Conservation (phyloP, 92 coral and sea anemone species). For the Actinostola sp. region DNA sequence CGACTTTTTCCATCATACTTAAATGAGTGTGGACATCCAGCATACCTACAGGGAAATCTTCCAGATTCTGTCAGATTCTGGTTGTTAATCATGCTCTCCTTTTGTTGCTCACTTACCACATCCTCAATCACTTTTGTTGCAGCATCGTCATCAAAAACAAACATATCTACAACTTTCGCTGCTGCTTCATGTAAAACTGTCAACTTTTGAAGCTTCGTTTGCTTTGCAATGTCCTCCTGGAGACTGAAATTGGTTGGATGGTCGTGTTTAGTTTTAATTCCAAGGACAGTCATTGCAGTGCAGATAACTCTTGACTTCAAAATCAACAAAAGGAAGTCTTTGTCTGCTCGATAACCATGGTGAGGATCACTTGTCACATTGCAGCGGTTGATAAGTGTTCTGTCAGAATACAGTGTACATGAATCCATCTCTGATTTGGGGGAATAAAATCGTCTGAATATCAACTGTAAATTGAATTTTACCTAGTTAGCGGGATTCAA, state of each 20-base stretch:
- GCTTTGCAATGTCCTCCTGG: no score
- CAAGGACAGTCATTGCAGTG: constrained; percentile 60
- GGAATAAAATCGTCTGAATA: constrained; percentile 47
- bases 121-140: not conserved
- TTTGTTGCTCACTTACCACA: not conserved
- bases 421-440: constrained; percentile 54
- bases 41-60: not conserved
- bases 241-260: no score
- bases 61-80: not conserved
- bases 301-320: constrained; percentile 45
- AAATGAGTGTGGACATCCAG: no score
- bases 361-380: constrained; percentile 64
- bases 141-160: not conserved
- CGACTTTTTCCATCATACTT: no score
- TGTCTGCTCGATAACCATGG: constrained; percentile 49
- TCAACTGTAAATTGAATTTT: constrained; percentile 50
- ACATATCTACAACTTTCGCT: not conserved
- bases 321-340: constrained; percentile 41
- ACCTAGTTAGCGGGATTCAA: no score
- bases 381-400: no score
- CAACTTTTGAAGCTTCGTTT: not conserved
- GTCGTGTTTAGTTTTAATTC: no score
- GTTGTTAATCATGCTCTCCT: not conserved
- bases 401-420: constrained; percentile 61
- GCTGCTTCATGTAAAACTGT: not conserved